Conservation (phyloP, 2,797 vertebrate species). For the Selene dorsalis region DNA sequence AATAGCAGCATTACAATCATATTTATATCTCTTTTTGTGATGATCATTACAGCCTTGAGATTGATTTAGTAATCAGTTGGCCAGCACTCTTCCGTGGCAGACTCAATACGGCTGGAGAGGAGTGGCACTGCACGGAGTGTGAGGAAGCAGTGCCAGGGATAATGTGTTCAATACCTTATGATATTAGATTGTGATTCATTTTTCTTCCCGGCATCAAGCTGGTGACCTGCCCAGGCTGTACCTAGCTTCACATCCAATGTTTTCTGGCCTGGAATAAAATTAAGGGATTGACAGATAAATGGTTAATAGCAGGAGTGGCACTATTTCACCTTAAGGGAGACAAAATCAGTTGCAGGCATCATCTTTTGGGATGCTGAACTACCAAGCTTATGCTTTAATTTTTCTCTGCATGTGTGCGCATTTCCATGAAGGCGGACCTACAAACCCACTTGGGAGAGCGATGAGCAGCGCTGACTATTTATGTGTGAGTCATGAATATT, state of each 20-base stretch:
- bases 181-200: slow-evolving; percentile 34
- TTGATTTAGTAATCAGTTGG: slow-evolving; percentile 30
- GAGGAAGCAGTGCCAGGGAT: slow-evolving; percentile 7
- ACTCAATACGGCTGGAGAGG: slow-evolving; percentile 5
- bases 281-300: background rate
- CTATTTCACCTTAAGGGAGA: background rate
- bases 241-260: background rate
- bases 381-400: slow-evolving; percentile 7
- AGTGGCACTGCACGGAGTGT: background rate
- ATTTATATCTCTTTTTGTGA: slow-evolving; percentile 30
- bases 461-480: slow-evolving; percentile 27
- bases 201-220: slow-evolving; percentile 4
- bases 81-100: slow-evolving; percentile 4
- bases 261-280: background rate
- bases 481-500: slow-evolving; percentile 62
- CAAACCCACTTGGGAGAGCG: slow-evolving; percentile 34
- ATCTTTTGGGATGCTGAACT: background rate
- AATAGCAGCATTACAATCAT: slow-evolving; percentile 25
- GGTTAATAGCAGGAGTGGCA: background rate
- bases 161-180: slow-evolving; percentile 19
- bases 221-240: background rate
- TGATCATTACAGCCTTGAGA: slow-evolving; percentile 21
- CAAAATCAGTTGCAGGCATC: background rate
- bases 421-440: slow-evolving; percentile 18
- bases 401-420: slow-evolving; percentile 1